A percentile compares a stretch with the other conserved stretches of the same genome.
Conservation (phyloP, 1,140 invertebrate genomes). For the Whitmania pigra region DNA sequence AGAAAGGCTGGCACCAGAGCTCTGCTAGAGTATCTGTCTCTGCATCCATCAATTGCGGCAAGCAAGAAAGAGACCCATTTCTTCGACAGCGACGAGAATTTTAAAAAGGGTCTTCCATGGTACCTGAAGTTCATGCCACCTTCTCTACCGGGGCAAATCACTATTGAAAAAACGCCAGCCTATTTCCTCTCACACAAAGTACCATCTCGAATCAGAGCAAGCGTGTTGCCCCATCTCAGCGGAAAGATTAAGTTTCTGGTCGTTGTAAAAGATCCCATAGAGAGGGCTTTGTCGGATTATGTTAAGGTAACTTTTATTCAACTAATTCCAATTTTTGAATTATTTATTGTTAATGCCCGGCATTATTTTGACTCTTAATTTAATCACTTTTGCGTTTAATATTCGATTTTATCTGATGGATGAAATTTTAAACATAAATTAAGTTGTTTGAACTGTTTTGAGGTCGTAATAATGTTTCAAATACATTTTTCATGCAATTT, state of each 20-base stretch:
- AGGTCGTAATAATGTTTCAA: no score
- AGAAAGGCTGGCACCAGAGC: slow-evolving; percentile 45
- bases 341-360: no score
- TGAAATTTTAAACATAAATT: no score
- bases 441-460: no score
- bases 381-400: no score
- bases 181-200: slow-evolving; percentile 42
- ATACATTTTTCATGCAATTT: no score
- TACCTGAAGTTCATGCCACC: slow-evolving; percentile 39
- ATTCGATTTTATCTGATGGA: no score
- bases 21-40: slow-evolving; percentile 40
- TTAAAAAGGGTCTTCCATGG: slow-evolving; percentile 40
- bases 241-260: slow-evolving; percentile 64
- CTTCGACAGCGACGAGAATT: slow-evolving; percentile 42
- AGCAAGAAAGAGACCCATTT: slow-evolving; percentile 40
- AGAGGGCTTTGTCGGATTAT: slow-evolving; percentile 76
- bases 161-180: slow-evolving; percentile 46
- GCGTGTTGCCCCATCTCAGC: slow-evolving; percentile 41
- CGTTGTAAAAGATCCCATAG: slow-evolving; percentile 75
- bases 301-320: slow-evolving; percentile 47
- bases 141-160: slow-evolving; percentile 37
- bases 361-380: no score
- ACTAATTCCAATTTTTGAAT: no score
- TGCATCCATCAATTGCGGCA: slow-evolving; percentile 40
- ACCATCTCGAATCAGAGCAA: slow-evolving; percentile 53